A percentile compares a stretch with the other conserved stretches of the same genome.
Conservation (phyloP, 2,888 invertebrate genomes). For the Lydus trimaculatus region DNA sequence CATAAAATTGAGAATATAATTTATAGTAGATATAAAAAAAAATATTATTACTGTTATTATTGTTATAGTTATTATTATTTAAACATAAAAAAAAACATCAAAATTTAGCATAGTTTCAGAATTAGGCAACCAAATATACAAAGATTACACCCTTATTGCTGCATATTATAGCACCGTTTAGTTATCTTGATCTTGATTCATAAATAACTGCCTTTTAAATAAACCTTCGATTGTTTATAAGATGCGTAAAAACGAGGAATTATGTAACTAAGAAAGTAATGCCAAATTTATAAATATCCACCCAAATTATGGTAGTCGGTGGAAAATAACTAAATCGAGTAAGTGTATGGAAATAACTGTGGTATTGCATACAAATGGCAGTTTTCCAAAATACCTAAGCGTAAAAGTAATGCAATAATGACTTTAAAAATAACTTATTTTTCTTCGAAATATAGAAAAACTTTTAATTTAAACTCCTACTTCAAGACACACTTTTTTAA, state of each 20-base stretch:
- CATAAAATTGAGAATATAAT: not conserved
- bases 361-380: constrained; percentile 53
- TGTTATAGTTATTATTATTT: not conserved
- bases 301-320: no score
- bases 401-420: no score
- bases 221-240: no score
- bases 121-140: constrained; percentile 2
- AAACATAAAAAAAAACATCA: no score
- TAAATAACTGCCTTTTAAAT: no score
- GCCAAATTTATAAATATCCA: no score
- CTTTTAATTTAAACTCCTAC: no score
- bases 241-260: no score
- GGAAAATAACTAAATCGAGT: not conserved
- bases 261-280: no score
- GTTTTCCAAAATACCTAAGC: constrained; percentile 47
- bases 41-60: not conserved
- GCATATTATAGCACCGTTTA: no score
- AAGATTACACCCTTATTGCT: not conserved
- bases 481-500: no score
- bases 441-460: not conserved
- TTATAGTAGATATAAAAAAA: not conserved
- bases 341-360: constrained; percentile 44
- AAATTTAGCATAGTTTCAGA: not conserved
- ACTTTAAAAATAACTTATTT: not conserved
- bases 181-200: no score